Evolutionary conservation across 2,797 vertebrate species (phyloP), one percentile per base, ranked within the genome.

Genomic region (Gallinago stenura): DNA sequence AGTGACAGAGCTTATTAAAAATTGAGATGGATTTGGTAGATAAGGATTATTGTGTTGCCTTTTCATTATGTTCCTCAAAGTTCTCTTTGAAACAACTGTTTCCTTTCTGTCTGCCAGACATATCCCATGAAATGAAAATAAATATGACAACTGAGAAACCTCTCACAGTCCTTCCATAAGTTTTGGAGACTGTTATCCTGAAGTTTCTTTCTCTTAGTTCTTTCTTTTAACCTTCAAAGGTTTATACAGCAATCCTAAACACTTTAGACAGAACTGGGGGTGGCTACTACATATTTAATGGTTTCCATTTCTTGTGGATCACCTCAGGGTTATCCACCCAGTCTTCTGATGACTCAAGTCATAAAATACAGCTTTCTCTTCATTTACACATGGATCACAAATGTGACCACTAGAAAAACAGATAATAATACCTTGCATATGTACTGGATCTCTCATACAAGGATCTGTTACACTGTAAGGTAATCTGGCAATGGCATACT

Each of bases 241-340:
- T 61, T 91, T 86, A 71, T 51, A 16, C 11, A 56, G 33, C 62
- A 83, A 30, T 73, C 37, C 33, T 85, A 78, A 91, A 69, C 13
- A 54, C 7, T 37, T 75, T 15, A 81, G 80, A 73, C 0, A 8
- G 64, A 92, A 93, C 60, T 57, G 61, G 39, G 39, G 54, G 41
- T 56, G 78, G 41, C 82, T 94, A 65, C 81, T 95, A 78, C 65
- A 62, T 25, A 70, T 83, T 85, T 91, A 93, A 92, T 92, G 17
- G 3, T 87, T 96, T 95, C 62, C n/a, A 71, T 94, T 94, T 87
- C 68, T 78, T 91, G 54, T 80, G 69, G 28, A 83, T 91, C 61
- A 76, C 39, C 30, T 89, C 58, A 35, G 58, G 70, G 43, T 69
- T 93, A 81, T 51, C 48, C 37, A 37, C 37, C 1, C 22, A 84